These are phyloP conservation scores for Xiphophorus maculatus DNA, from an alignment of 2,113 vertebrate genomes.

Conservation along the genomic window DNA sequence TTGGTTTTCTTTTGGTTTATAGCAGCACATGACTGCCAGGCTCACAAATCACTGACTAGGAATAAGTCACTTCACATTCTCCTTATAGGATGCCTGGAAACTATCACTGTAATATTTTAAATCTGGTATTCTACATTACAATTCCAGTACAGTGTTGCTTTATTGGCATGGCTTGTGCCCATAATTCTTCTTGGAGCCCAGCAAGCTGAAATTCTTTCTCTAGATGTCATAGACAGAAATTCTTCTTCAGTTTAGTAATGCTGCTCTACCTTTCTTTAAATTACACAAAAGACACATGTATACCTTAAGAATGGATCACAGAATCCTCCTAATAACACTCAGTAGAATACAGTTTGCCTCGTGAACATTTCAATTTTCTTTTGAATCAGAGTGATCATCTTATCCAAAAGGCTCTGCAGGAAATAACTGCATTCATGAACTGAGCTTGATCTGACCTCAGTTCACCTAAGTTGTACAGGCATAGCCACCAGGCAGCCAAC, in stretches of 20 bases:
- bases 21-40: not conserved
- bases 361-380: not conserved
- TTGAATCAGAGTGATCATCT: constrained; percentile 27
- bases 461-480: constrained; percentile 6
- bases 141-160: not conserved
- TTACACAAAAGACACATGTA: not conserved
- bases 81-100: not conserved
- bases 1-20: not conserved
- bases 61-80: not conserved
- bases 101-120: not conserved
- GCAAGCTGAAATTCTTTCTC: not conserved
- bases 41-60: not conserved
- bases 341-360: not conserved
- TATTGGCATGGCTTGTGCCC: not conserved
- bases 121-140: not conserved
- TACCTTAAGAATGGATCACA: not conserved
- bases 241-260: not conserved
- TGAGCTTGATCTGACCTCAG: constrained; percentile 35
- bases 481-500: not conserved
- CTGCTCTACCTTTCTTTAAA: not conserved
- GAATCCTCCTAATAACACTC: not conserved
- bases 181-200: not conserved
- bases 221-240: not conserved
- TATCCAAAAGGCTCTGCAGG: constrained; percentile 11
- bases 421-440: constrained; percentile 36